Evolutionary conservation across 2,888 invertebrate genomes (phyloP), one percentile per base, ranked within the genome.

Genomic region (Pseudanteris insignis): DNA sequence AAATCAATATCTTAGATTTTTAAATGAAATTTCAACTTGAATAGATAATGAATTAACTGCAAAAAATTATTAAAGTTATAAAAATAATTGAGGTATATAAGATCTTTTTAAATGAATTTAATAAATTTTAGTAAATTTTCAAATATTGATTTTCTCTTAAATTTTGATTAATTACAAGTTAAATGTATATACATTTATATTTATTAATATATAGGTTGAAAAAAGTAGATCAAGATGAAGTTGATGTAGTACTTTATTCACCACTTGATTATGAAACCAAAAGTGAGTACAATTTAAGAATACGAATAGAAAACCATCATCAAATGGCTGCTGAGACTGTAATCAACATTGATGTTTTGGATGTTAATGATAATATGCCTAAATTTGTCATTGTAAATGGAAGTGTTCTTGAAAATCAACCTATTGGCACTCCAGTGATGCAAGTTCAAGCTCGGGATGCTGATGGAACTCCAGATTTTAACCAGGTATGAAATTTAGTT

Each of bases 311-410:
- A 82, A 94, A 93, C 78, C 90, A 89, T 69, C 89, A 89, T 73
- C 87, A 88, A 71, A 81, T 94, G 75, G 90, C 89, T 2, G 88
- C 91, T 1, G 91, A 92, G 80, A 89, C 89, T 8, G 86, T 88
- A 46, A 85, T 94, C 40, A 87, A 87, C 70, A 88, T 96, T 21
- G 86, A 88, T 78, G 86, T 96, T 1, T 84, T 87, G 73, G 95
- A 96, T 76, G 93, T 93, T 0, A 96, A 96, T 74, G 96, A 96
- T 76, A 94, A 94, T 73, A 90, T 91, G 67, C 96, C 90, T 0
- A 87, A 88, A 67, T 89, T 90, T 33, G 18, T 62, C 2, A 46
- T 51, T 7, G 41, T 53, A 0, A 53, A 63, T 12, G 94, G 93
- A 1, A 89, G 88, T 68, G 92, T 94, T 2, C 81, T 91, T 58